Evolutionary conservation across 2,113 vertebrate genomes (phyloP), one percentile per base, ranked within the genome.

Genomic region (Syngnathus scovelli): DNA sequence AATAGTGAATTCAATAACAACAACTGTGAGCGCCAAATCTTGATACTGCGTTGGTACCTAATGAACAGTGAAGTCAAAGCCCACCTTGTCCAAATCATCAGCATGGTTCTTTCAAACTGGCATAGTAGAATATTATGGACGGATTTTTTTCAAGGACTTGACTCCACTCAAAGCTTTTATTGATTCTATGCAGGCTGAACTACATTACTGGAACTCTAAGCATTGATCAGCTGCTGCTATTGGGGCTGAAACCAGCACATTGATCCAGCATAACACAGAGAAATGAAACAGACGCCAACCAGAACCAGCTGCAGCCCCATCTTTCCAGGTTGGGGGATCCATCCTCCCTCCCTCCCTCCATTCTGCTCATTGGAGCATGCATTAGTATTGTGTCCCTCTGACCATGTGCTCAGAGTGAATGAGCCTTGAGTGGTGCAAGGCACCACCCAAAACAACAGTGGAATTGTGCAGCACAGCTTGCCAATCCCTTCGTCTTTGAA

Each of bases 281-380:
- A 65, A 73, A 80, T 64, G 80, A 76, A 85, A 84, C 63, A 83
- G 79, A 79, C 76, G 89, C 85, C 81, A 84, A 33, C 27, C 27
- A 91, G 89, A 77, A 75, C 44, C 54, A 67, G 64, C 74, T 78
- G 72, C 65, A 71, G 69, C 82, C 69, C 74, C 76, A 67, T 79
- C 71, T 70, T 51, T 9, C 65, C 67, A 65, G 59, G 60, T 77
- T 43, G 68, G 61, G 46, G 69, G 54, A n/a, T 52, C 19, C n/a
- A 9, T 52, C 61, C 67, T 33, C 61, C 61, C 27, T 69, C 51
- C 21, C 68, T 67, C 36, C n/a, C 56, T 69, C 44, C 64, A n/a
- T 56, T 55, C 65, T 71, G 55, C 61, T 66, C 60, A n/a, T 41
- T 79, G 56, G 68, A 77, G 79, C 77, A 71, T 79, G 71, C 71